These are phyloP conservation scores for Xiphophorus hellerii DNA, from an alignment of 2,113 vertebrate genomes.

Conservation along the genomic window DNA sequence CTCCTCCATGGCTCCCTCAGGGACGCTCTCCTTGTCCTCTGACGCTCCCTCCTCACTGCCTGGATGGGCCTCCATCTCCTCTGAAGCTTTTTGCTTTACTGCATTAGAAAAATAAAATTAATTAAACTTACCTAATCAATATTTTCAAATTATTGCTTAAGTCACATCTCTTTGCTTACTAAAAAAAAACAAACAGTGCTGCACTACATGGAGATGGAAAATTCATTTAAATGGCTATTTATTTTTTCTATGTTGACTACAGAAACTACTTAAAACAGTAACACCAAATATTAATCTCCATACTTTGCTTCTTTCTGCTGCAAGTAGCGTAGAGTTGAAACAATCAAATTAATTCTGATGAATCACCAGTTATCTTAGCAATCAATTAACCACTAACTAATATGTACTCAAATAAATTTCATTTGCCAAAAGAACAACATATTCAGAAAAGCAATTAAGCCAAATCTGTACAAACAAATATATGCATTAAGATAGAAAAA, in stretches of 20 bases:
- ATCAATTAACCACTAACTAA: no score
- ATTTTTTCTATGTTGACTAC: background rate
- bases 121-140: background rate
- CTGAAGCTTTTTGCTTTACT: constrained; percentile 67
- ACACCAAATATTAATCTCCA: no score
- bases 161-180: background rate
- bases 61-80: constrained; percentile 60
- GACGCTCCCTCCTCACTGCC: constrained; percentile 65
- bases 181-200: background rate
- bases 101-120: background rate
- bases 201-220: background rate
- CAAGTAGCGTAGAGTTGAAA: no score
- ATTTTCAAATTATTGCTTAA: background rate
- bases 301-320: no score
- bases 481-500: no score
- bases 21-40: constrained; percentile 75
- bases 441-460: no score
- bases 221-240: background rate
- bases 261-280: background rate
- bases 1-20: constrained; percentile 74
- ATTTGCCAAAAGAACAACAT: no score
- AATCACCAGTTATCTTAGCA: no score
- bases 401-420: no score
- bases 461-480: no score
- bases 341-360: no score